Base-by-base conservation (phyloP, 1,140 invertebrate genomes). In the Coptotermes formosanus region DNA sequence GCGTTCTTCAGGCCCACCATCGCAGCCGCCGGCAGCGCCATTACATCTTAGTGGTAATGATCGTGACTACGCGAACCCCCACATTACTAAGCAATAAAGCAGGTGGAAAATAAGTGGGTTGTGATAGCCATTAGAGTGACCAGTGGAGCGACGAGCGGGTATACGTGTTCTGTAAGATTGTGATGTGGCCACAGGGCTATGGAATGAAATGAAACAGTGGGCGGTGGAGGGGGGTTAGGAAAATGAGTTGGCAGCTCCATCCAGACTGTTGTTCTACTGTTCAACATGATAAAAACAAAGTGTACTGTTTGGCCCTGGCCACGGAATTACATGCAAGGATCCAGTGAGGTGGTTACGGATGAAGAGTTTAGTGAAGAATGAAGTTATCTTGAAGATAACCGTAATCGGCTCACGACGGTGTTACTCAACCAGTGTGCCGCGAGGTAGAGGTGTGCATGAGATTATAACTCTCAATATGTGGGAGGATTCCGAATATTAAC, bases 31-130 rank as follows among this genome's bases (percentile, higher is more conserved):
- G 64, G 25, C 52, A 59, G 59, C 85, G 85, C 85, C 59, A 81
- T 82, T 81, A 44, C 44, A 25, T 55, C 43, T n/a, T 43, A 7
- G 59, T 38, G 85, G 38, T 82, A 82, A 81, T 82, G 59, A 69
- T 48, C 81, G 81, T 44, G 43, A 81, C 85, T 32, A 83, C 38
- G 21, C 85, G 81, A 44, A 83, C 81, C 85, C 85, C 85, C 44
- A 83, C 85, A 86, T 86, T 86, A 86, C 85, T 45, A 59, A 44
- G 81, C 85, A 82, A 86, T 86, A 86, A 86, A 83, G 85, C 85
- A 86, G 85, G 85, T 86, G 85, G 85, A 69, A 86, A 86, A 86
- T 86, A 86, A 86, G 85, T 86, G 85, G 85, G 85, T 86, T 86
- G 85, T 83, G 85, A 86, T 82, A 86, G 43, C 85, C 85, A 85